These are phyloP conservation scores for Poeciliopsis presidionis DNA, from an alignment of 2,797 vertebrate genomes.

Conservation along the genomic window DNA sequence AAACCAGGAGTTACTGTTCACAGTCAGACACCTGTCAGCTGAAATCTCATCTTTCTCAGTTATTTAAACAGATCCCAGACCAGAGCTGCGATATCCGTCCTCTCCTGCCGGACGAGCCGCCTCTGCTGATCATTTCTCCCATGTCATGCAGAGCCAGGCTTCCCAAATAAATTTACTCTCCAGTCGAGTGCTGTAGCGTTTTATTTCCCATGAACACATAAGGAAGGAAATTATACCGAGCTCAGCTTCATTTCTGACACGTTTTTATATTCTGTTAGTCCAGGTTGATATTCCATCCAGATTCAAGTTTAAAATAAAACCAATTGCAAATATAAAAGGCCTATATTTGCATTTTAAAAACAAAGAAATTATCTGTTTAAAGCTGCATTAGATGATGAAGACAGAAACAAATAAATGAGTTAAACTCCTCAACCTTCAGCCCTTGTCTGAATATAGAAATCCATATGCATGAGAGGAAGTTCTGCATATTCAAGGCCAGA, in stretches of 20 bases:
- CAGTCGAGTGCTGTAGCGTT: conserved; percentile 4
- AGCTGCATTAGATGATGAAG: background rate
- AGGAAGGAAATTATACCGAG: background rate
- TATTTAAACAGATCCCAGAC: conserved; percentile 58
- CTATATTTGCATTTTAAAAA: background rate
- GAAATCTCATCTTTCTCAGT: conserved; percentile 55
- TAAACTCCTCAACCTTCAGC: background rate
- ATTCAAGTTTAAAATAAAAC: background rate
- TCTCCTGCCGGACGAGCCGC: conserved; percentile 30
- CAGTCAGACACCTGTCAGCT: conserved; percentile 54
- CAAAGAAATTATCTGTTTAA: background rate
- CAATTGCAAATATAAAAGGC: background rate
- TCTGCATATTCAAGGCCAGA: background rate
- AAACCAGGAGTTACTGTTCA: conserved; percentile 36
- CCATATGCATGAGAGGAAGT: background rate
- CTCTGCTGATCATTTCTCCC: conserved; percentile 42
- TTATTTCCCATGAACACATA: conserved; percentile 7
- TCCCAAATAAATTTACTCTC: conserved; percentile 18
- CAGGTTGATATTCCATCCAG: background rate
- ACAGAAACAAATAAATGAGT: background rate
- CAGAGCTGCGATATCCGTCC: conserved; percentile 31
- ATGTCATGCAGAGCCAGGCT: conserved; percentile 18
- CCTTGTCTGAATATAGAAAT: background rate
- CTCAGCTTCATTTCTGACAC: conserved; percentile 1
- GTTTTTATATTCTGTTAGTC: conserved; percentile 1